phyloP scores from a whole-genome alignment of 2,888 invertebrate genomes.

The Cerastoderma edule region DNA sequence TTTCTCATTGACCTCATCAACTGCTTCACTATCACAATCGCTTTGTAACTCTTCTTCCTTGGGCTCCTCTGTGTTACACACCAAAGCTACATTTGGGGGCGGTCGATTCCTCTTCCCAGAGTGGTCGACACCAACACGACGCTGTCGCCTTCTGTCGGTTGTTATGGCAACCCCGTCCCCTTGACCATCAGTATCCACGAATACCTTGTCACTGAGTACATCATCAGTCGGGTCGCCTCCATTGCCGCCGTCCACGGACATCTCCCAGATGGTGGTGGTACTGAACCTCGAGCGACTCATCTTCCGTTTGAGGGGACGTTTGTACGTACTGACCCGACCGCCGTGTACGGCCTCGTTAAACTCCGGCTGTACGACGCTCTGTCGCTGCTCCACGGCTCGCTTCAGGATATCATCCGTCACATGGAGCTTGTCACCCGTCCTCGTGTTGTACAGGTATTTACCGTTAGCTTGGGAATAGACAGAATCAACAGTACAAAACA shows the following conservation, averaged over 20 bases:
- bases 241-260: constrained; percentile 37
- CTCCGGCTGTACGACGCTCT: constrained; percentile 29
- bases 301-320: constrained; percentile 31
- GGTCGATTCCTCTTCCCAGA: background rate
- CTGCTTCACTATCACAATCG: background rate
- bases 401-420: constrained; percentile 44
- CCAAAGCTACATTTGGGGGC: background rate
- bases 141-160: background rate
- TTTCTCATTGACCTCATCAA: background rate
- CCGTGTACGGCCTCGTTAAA: constrained; percentile 22
- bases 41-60: background rate
- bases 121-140: constrained; percentile 14
- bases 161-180: background rate
- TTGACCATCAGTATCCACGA: background rate
- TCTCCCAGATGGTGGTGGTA: constrained; percentile 55
- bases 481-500: too few relatives aligned
- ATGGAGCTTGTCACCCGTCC: constrained; percentile 46
- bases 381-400: constrained; percentile 38
- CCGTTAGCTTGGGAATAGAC: too few relatives aligned
- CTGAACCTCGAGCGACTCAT: constrained; percentile 44
- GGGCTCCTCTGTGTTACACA: background rate
- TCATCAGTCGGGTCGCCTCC: background rate
- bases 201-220: background rate
- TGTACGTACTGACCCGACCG: constrained; percentile 32
- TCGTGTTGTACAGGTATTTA: constrained; percentile 48